These are phyloP conservation scores for Electrona antarctica DNA, from an alignment of 2,113 vertebrate species.

Conservation along the genomic window DNA sequence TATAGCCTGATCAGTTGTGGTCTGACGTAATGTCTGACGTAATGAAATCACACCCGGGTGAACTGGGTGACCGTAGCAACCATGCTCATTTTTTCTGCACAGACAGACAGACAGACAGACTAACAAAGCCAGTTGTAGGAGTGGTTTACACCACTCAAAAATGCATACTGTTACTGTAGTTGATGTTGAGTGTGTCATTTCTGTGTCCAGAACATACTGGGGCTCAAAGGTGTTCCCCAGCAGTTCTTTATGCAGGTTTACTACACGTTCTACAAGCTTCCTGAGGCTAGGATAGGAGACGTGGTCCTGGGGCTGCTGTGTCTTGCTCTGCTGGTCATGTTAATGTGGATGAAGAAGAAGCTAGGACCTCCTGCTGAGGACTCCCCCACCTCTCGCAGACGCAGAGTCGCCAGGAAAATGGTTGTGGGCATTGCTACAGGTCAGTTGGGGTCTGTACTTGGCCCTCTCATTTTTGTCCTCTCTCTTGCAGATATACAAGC, in stretches of 20 bases:
- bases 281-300: conserved; percentile 86
- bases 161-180: not conserved
- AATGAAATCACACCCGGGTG: too few relatives aligned
- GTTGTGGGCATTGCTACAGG: conserved; percentile 86
- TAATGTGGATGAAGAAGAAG: conserved; percentile 82
- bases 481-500: too few relatives aligned
- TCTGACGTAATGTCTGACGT: too few relatives aligned
- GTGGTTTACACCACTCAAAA: too few relatives aligned
- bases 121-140: too few relatives aligned
- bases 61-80: too few relatives aligned
- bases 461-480: too few relatives aligned
- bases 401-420: conserved; percentile 73
- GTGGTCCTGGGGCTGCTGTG: conserved; percentile 85
- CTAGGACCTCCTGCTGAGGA: conserved; percentile 37
- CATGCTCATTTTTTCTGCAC: too few relatives aligned
- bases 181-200: not conserved
- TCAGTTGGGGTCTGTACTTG: conserved; percentile 52
- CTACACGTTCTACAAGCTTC: conserved; percentile 82
- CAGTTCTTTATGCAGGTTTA: conserved; percentile 91
- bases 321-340: conserved; percentile 75
- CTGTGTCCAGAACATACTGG: conserved; percentile 88
- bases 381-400: conserved; percentile 42
- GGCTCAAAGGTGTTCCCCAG: conserved; percentile 83
- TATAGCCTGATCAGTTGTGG: too few relatives aligned
- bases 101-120: too few relatives aligned